A percentile compares a stretch with the other conserved stretches of the same genome.
Evolutionary conservation across 1,140 invertebrate genomes (phyloP).

Genomic region (Heliothis subflexa): DNA sequence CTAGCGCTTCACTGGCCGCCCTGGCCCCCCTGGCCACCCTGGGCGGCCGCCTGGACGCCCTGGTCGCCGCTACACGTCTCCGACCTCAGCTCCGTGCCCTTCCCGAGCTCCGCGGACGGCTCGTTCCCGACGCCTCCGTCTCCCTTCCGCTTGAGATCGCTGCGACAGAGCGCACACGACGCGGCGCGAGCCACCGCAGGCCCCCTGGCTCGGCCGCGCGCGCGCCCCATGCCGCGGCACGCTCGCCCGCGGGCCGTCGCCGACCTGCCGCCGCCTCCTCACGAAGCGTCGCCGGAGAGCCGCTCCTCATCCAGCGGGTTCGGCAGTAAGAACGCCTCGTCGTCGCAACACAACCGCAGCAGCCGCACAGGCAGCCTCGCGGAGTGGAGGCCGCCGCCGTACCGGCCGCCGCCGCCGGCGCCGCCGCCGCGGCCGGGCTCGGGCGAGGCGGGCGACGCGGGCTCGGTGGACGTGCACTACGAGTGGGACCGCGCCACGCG

Average conservation of each 20-base stretch:
- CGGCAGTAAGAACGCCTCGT: slow-evolving; percentile 95
- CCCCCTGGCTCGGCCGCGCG: slow-evolving; percentile 86
- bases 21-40: slow-evolving; percentile 89
- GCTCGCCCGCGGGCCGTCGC: slow-evolving; percentile 58
- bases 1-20: slow-evolving; percentile 84
- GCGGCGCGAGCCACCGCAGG: slow-evolving; percentile 88
- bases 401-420: slow-evolving; percentile 89
- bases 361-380: slow-evolving; percentile 90
- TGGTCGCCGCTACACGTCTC: slow-evolving; percentile 92
- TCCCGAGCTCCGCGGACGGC: slow-evolving; percentile 92
- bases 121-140: slow-evolving; percentile 91
- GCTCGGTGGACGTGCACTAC: slow-evolving; percentile 97
- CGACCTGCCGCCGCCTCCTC: slow-evolving; percentile 88
- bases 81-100: slow-evolving; percentile 94
- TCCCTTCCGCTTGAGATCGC: slow-evolving; percentile 88
- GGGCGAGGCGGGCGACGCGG: slow-evolving; percentile 88
- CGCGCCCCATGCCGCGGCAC: slow-evolving; percentile 84
- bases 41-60: slow-evolving; percentile 86
- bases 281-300: slow-evolving; percentile 94
- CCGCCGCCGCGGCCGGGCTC: slow-evolving; percentile 75
- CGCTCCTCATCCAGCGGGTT: slow-evolving; percentile 95
- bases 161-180: slow-evolving; percentile 90
- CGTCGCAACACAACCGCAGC: slow-evolving; percentile 90
- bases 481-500: slow-evolving; percentile 96
- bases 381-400: slow-evolving; percentile 92